phyloP scores from a whole-genome alignment of 2,113 vertebrate species.

The Pontoporia blainvillei region DNA sequence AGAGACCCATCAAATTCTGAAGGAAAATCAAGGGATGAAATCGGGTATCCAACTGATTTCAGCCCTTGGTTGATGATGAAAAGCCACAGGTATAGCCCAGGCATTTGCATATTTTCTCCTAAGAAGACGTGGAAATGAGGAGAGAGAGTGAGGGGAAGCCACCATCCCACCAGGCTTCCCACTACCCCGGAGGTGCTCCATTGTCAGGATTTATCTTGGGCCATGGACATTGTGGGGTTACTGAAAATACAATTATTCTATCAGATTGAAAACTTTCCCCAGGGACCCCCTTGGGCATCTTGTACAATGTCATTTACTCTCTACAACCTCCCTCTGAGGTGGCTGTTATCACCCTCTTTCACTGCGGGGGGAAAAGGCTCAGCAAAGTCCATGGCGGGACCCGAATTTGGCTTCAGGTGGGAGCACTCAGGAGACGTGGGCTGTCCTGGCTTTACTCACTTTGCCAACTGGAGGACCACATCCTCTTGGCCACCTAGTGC shows the following conservation, averaged over 20 bases:
- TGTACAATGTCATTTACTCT: neutral
- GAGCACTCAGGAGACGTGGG: neutral
- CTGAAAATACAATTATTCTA: neutral
- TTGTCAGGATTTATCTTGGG: neutral
- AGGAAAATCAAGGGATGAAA: neutral
- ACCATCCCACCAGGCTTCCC: too few species aligned
- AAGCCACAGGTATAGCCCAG: accelerated
- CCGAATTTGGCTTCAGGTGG: neutral
- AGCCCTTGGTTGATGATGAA: neutral
- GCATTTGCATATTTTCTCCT: neutral
- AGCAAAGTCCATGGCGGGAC: neutral
- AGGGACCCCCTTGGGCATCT: neutral
- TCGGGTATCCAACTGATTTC: neutral
- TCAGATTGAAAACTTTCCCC: neutral
- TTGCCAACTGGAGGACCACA: neutral
- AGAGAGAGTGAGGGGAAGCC: neutral
- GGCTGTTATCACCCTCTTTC: neutral
- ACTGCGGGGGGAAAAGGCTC: neutral
- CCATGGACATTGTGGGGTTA: neutral
- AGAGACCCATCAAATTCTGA: neutral
- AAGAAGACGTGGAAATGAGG: neutral
- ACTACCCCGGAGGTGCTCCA: too few species aligned
- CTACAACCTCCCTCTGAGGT: neutral
- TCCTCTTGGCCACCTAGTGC: neutral
- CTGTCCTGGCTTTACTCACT: neutral